Evolutionary conservation across 2,797 vertebrate species (phyloP).

Genomic region (Sebastes nivosus): DNA sequence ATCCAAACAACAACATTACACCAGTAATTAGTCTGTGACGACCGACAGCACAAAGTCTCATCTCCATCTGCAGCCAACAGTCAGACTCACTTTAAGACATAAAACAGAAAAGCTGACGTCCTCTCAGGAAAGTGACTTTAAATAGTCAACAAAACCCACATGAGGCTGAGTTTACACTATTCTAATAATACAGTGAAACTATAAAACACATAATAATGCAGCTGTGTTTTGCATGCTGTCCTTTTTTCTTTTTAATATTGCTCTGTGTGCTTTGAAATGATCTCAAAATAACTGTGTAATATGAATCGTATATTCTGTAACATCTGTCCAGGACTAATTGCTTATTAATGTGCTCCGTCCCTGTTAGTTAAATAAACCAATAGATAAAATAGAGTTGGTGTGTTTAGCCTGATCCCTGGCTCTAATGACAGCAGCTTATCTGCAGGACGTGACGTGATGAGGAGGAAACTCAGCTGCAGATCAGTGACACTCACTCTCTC

Average conservation of each 20-base stretch:
- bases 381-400: too few relatives aligned
- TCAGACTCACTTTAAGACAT: too few relatives aligned
- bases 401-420: neutral
- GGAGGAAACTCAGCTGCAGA: too few relatives aligned
- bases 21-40: neutral
- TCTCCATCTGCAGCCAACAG: too few relatives aligned
- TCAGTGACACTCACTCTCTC: neutral
- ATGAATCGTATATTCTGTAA: neutral
- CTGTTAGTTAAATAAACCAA: neutral
- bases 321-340: neutral
- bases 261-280: neutral
- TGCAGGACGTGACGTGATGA: neutral
- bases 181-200: too few relatives aligned
- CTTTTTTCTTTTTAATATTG: neutral
- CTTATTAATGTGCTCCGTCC: too few relatives aligned
- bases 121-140: too few relatives aligned
- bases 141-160: too few relatives aligned
- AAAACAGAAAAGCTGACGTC: too few relatives aligned
- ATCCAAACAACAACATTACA: neutral
- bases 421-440: neutral
- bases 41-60: neutral
- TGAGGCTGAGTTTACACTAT: too few relatives aligned
- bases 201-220: too few relatives aligned
- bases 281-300: neutral
- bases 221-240: too few relatives aligned